phyloP scores from a whole-genome alignment of 2,888 invertebrate genomes.

The Melieria crassipennis region DNA sequence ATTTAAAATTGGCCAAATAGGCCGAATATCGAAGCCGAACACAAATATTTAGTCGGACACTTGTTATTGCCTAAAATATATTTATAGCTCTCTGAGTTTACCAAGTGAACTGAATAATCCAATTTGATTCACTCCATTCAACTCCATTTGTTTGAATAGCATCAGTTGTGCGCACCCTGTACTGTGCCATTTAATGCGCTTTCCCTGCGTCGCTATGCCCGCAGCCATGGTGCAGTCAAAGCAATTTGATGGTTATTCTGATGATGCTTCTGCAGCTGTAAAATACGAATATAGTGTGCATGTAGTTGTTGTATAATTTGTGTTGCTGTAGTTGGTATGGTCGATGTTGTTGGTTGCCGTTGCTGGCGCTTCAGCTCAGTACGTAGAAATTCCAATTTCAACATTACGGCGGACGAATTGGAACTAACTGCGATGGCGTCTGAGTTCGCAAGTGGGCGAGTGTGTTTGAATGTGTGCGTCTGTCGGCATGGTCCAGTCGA shows the following conservation, averaged over 20 bases:
- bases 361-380: neutral
- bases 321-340: slow-evolving; percentile 25
- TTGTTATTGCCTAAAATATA: too few species aligned
- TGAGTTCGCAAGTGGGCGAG: neutral
- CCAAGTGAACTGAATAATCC: too few species aligned
- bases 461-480: neutral
- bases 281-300: slow-evolving; percentile 24
- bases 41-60: too few species aligned
- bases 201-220: neutral
- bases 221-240: neutral
- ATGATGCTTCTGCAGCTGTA: slow-evolving; percentile 31
- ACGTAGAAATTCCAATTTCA: slow-evolving; percentile 28
- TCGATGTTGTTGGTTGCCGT: slow-evolving; percentile 35
- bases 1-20: too few species aligned
- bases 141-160: neutral
- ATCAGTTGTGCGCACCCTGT: neutral
- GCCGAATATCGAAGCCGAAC: too few species aligned
- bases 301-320: neutral
- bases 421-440: slow-evolving; percentile 1
- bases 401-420: slow-evolving; percentile 9
- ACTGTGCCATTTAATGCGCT: neutral
- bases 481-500: slow-evolving; percentile 11
- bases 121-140: neutral
- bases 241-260: slow-evolving; percentile 25
- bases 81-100: too few species aligned